Evolutionary conservation across 1,140 invertebrate genomes (phyloP), one percentile per base, ranked within the genome.

Genomic region (Hycleus cichorii): DNA sequence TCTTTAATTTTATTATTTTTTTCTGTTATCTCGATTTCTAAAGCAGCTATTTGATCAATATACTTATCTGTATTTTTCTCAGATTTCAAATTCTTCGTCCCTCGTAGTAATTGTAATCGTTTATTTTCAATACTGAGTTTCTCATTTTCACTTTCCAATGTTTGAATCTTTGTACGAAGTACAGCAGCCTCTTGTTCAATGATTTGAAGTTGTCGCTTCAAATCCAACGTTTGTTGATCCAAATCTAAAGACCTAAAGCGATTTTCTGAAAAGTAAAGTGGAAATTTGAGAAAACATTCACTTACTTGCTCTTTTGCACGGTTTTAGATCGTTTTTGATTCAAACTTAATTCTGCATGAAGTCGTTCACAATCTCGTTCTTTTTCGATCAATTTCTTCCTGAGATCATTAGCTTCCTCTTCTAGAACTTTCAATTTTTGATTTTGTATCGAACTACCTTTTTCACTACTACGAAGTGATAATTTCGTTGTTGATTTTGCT

Each of bases 341-440:
- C 8, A 83, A 50, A 59, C 79, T 81, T 11, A 90, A 69, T 75
- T 91, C 86, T 2, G 84, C 80, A 62, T 87, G 80, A 43, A 92
- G 72, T 53, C 84, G 78, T 75, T 91, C 88, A 67, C 87, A 83
- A 64, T 90, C 86, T 67, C 88, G 78, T 71, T 93, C 89, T 70
- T 91, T 92, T 74, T 92, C 89, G 52, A 89, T 85, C 2, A 93
- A 68, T 71, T 88, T 88, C 67, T 86, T 86, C 59, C 87, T 78
- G 11, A 91, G 71, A 63, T 88, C 82, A 43, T 78, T 78, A 43
- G 87, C 80, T 78, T 91, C 88, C 59, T 83, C 83, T 74, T 88
- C 87, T 4, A 82, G 64, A 5, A 82, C 78, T 73, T 86, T 86
- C 2, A 86, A 75, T 74, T 87, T 88, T 70, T 88, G 81, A 69